These are phyloP conservation scores for Osmerus mordax DNA, from an alignment of 2,113 vertebrate genomes.

Conservation along the genomic window DNA sequence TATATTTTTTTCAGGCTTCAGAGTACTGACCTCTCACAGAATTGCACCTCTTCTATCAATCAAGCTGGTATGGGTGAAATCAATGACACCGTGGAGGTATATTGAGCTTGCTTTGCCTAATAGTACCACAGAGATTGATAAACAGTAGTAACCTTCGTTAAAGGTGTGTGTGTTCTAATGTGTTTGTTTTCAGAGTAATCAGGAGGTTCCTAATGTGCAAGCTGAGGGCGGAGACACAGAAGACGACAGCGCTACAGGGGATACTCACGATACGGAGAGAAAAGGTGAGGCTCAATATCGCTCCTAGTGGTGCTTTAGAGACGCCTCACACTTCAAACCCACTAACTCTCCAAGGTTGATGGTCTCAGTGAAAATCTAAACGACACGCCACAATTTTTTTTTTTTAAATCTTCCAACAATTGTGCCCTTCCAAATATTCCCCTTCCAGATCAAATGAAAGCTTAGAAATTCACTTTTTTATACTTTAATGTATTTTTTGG, in stretches of 20 bases:
- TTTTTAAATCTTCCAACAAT: too few relatives aligned
- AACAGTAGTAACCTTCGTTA: too few relatives aligned
- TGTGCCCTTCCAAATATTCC: too few relatives aligned
- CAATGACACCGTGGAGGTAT: conserved; percentile 41
- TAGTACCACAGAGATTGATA: too few relatives aligned
- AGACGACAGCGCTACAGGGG: conserved; percentile 82
- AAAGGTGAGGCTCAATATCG: conserved; percentile 61
- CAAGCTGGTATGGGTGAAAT: conserved; percentile 54
- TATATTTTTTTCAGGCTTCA: conserved; percentile 58
- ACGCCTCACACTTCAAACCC: conserved; percentile 5
- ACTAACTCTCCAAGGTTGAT: too few relatives aligned
- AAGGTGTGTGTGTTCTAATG: conserved; percentile 19
- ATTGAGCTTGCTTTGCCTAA: conserved; percentile 40
- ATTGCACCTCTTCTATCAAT: conserved; percentile 26
- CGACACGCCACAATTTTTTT: too few relatives aligned
- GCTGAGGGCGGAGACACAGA: conserved; percentile 70
- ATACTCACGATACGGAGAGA: conserved; percentile 62
- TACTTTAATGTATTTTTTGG: too few relatives aligned
- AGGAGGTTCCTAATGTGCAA: conserved; percentile 62
- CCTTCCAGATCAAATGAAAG: too few relatives aligned
- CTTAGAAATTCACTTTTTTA: too few relatives aligned
- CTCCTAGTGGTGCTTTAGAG: conserved; percentile 16
- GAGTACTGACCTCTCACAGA: conserved; percentile 69
- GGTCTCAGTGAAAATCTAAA: too few relatives aligned
- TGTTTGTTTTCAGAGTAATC: conserved; percentile 57